These are phyloP conservation scores for Resseliella maxima DNA, from an alignment of 2,888 invertebrate genomes.

Conservation along the genomic window DNA sequence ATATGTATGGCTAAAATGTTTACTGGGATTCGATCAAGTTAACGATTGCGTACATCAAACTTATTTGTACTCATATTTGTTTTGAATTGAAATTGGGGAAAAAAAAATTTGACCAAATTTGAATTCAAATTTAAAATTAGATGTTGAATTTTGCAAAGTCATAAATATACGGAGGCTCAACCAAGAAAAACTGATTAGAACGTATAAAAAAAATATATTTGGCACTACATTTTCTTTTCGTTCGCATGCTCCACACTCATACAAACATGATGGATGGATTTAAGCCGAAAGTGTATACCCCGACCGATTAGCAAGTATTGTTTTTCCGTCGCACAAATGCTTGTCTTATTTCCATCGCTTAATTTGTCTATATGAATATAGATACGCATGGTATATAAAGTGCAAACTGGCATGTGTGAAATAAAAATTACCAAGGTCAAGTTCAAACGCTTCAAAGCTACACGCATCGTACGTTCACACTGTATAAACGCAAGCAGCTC, in stretches of 20 bases:
- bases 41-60: no score
- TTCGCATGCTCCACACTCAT: background rate
- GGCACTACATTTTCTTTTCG: background rate
- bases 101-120: background rate
- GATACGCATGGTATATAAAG: background rate
- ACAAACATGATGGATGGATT: background rate
- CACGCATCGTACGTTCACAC: slow-evolving; percentile 33
- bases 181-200: background rate
- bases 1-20: no score
- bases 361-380: background rate
- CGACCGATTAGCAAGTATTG: background rate
- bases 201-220: background rate
- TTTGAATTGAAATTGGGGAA: background rate
- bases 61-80: no score
- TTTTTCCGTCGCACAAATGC: no score
- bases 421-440: slow-evolving; percentile 31
- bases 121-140: background rate
- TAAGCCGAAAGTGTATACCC: background rate
- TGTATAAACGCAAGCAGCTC: background rate
- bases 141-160: slow-evolving; percentile 11
- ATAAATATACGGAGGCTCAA: slow-evolving; percentile 33
- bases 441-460: background rate
- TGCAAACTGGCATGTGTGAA: background rate
- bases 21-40: no score
- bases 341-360: background rate